A percentile compares a stretch with the other conserved stretches of the same genome.
These are phyloP conservation scores for Halcyon smyrnensis DNA, from an alignment of 2,797 vertebrate species.

Conservation along the genomic window DNA sequence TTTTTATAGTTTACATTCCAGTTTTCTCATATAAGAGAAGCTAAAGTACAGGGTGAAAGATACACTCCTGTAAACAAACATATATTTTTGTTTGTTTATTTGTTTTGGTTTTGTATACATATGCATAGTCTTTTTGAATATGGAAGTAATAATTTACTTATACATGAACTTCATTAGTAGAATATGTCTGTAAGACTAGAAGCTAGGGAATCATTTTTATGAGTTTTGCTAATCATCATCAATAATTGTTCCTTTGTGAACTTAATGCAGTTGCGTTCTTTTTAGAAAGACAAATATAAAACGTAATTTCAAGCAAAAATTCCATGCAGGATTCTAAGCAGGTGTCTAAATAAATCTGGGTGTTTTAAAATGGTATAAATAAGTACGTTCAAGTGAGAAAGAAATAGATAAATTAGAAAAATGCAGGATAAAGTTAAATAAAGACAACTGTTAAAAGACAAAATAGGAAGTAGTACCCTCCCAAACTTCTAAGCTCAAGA, in stretches of 20 bases:
- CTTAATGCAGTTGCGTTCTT: not conserved
- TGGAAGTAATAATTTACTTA: not conserved
- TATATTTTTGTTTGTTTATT: no score
- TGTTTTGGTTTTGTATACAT: not conserved
- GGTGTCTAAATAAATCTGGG: not conserved
- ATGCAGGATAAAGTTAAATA: not conserved
- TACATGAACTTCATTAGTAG: no score
- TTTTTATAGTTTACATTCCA: not conserved
- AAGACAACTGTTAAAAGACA: not conserved
- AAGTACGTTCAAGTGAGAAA: not conserved
- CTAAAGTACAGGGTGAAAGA: not conserved
- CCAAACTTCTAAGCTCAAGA: not conserved
- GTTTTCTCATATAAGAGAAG: not conserved
- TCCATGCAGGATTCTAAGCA: not conserved
- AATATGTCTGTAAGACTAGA: not conserved
- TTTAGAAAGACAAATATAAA: not conserved
- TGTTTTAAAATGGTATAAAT: not conserved
- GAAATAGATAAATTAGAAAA: not conserved
- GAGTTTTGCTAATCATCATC: not conserved
- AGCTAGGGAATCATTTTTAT: not conserved
- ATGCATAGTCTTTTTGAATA: not conserved
- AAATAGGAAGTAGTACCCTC: not conserved
- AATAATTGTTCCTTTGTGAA: not conserved
- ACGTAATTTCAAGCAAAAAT: not conserved
- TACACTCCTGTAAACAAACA: not conserved